These are phyloP conservation scores for Artibeus lituratus DNA, from an alignment of 2,797 vertebrate species.

Conservation along the genomic window DNA sequence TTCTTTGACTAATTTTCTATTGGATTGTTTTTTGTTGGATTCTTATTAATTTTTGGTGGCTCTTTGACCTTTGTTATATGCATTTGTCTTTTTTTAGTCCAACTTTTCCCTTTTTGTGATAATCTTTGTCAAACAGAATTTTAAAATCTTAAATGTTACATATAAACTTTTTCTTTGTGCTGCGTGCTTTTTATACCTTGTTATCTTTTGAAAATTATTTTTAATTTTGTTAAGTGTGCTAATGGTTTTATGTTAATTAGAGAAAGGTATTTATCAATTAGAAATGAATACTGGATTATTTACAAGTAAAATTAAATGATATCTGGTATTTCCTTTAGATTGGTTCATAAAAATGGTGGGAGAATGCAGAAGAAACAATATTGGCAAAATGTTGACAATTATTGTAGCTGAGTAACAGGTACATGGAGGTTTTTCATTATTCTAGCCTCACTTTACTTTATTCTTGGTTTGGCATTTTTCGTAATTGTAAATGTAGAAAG, in stretches of 20 bases:
- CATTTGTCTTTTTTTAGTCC: background rate
- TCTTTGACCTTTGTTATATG: background rate
- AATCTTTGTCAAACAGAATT: background rate
- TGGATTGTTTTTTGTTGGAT: background rate
- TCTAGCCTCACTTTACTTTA: background rate
- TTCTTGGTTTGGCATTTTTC: background rate
- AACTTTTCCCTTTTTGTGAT: background rate
- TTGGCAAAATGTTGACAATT: background rate
- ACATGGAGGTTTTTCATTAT: background rate
- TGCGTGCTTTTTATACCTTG: background rate
- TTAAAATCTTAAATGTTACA: background rate
- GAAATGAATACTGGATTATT: background rate
- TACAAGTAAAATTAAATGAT: background rate
- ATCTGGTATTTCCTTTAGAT: background rate
- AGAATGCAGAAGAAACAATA: background rate
- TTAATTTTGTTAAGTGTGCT: background rate
- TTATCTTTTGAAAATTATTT: background rate
- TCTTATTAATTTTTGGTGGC: background rate
- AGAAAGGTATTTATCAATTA: background rate
- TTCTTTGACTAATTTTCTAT: background rate
- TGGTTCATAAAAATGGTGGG: background rate
- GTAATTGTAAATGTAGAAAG: background rate
- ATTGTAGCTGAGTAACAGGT: background rate
- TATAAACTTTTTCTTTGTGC: background rate
- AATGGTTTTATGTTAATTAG: background rate